Conservation (phyloP, 1,140 invertebrate species). For the Wasmannia auropunctata region DNA sequence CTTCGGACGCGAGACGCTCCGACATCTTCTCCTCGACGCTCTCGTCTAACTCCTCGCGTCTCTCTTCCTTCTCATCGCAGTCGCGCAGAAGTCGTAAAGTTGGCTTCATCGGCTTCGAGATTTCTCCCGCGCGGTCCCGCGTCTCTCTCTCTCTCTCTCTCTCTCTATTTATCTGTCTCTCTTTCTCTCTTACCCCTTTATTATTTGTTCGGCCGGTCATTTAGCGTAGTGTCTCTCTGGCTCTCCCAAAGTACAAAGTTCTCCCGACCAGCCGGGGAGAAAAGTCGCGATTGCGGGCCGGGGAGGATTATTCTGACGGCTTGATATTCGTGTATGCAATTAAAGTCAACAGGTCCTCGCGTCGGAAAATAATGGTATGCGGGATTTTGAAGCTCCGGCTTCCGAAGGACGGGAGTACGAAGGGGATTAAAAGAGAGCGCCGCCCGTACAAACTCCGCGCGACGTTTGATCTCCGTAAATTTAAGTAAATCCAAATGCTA, state of each 20-base stretch:
- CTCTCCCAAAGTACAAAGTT: slow-evolving; percentile 29
- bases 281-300: background rate
- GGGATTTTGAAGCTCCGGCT: background rate
- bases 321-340: slow-evolving; percentile 58
- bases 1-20: slow-evolving; percentile 40
- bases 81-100: slow-evolving; percentile 60
- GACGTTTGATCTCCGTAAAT: slow-evolving; percentile 31
- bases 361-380: slow-evolving; percentile 59
- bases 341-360: slow-evolving; percentile 69
- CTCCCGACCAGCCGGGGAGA: background rate
- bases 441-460: background rate
- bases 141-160: no score
- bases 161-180: no score
- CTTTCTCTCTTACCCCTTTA: no score
- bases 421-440: background rate
- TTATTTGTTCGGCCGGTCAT: slow-evolving; percentile 51
- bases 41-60: background rate
- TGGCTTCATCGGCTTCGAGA: slow-evolving; percentile 63
- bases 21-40: background rate
- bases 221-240: slow-evolving; percentile 10
- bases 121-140: slow-evolving; percentile 40
- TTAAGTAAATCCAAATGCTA: slow-evolving; percentile 18
- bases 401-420: slow-evolving; percentile 15
- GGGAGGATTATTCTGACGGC: slow-evolving; percentile 52
- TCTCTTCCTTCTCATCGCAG: background rate